Percentiles rank a stretch among this genome's conserved stretches.
Evolutionary conservation across 2,113 vertebrate species (phyloP).

Genomic region (Pluvialis apricaria): DNA sequence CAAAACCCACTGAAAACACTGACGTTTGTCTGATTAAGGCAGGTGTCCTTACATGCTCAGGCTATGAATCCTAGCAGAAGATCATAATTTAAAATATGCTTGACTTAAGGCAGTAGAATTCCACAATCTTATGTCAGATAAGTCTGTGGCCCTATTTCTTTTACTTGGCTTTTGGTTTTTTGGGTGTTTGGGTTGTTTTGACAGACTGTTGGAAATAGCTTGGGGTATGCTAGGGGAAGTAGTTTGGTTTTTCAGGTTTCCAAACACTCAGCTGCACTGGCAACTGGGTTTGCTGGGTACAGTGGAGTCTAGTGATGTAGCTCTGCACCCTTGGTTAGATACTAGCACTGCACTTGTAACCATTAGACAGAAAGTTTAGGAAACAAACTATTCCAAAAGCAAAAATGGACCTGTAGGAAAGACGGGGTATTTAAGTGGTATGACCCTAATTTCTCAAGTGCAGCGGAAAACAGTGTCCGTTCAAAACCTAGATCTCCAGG

Average conservation of each 20-base stretch:
- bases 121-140: background rate
- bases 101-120: background rate
- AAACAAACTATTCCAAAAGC: background rate
- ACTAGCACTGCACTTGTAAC: background rate
- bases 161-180: background rate
- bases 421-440: background rate
- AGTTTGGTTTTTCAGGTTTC: background rate
- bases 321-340: background rate
- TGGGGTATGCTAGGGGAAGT: background rate
- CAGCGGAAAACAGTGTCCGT: background rate
- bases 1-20: background rate
- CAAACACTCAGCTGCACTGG: background rate
- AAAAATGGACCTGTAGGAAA: background rate
- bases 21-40: background rate
- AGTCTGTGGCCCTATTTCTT: background rate
- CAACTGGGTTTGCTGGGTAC: background rate
- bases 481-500: rapidly evolving
- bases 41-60: background rate
- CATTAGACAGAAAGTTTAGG: background rate
- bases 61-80: background rate
- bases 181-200: background rate
- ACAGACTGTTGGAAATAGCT: background rate
- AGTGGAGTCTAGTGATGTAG: background rate
- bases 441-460: background rate
- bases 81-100: background rate